Percentiles rank a stretch among this genome's conserved stretches.
Conservation (phyloP, 2,113 vertebrate genomes). For the Mus spicilegus region DNA sequence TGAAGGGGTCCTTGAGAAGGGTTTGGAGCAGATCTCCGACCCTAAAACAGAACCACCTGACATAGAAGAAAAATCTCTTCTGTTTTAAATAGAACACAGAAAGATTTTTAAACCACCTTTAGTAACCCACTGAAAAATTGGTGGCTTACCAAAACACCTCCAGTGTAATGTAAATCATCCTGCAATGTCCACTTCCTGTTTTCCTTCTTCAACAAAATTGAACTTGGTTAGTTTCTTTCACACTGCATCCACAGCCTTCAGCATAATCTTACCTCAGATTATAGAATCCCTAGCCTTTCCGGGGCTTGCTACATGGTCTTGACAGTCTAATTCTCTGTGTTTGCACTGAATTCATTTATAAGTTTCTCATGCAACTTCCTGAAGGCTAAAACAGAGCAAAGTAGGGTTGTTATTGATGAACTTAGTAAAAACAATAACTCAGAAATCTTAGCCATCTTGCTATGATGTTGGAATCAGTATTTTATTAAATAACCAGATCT, state of each 20-base stretch:
- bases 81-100: slow-evolving; percentile 52
- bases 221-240: neutral
- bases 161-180: neutral
- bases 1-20: slow-evolving; percentile 47
- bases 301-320: neutral
- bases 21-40: slow-evolving; percentile 38
- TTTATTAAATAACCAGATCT: neutral
- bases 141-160: neutral
- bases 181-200: neutral
- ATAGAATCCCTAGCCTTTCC: neutral
- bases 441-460: neutral
- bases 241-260: slow-evolving; percentile 9
- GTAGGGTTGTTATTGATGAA: neutral
- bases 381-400: neutral
- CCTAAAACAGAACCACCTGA: slow-evolving; percentile 38
- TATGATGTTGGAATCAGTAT: neutral
- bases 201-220: slow-evolving; percentile 13
- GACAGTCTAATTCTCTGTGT: slow-evolving; percentile 7
- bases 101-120: slow-evolving; percentile 46
- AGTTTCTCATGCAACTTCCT: neutral
- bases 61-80: slow-evolving; percentile 59
- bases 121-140: slow-evolving; percentile 6
- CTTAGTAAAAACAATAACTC: neutral
- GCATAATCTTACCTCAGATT: slow-evolving; percentile 24
- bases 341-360: neutral